Conservation (phyloP, 2,113 vertebrate species). For the Tapirus terrestris region DNA sequence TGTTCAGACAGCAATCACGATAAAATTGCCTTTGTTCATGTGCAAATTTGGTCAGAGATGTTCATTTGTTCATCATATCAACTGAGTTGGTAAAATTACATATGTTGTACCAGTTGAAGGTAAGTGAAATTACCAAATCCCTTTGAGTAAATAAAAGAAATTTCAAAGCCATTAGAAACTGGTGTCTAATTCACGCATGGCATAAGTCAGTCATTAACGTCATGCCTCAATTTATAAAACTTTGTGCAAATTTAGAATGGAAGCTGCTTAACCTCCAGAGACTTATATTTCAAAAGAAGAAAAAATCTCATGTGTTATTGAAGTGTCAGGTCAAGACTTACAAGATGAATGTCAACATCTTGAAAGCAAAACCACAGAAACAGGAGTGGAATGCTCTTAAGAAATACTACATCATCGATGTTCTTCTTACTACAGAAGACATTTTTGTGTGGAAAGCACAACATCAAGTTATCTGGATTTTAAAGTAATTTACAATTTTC, state of each 20-base stretch:
- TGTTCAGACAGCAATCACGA: neutral
- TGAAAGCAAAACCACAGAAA: neutral
- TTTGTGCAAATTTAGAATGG: neutral
- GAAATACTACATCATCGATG: neutral
- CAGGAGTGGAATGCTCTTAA: neutral
- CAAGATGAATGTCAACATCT: neutral
- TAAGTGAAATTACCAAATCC: neutral
- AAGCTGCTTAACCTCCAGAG: neutral
- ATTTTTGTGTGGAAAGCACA: neutral
- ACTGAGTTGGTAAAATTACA: neutral
- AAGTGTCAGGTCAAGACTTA: neutral
- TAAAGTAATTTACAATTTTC: constrained; percentile 19
- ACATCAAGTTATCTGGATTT: neutral
- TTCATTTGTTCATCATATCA: constrained; percentile 27
- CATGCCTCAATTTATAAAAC: neutral
- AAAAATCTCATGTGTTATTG: neutral
- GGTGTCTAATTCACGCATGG: neutral
- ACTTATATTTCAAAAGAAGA: neutral
- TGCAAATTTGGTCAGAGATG: neutral
- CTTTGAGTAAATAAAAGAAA: neutral
- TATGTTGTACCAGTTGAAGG: neutral
- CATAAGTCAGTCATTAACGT: neutral
- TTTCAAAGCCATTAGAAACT: neutral
- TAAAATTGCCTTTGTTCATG: neutral
- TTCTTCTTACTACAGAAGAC: neutral